Conservation (phyloP, 2,888 invertebrate genomes). For the Pollenia labialis region DNA sequence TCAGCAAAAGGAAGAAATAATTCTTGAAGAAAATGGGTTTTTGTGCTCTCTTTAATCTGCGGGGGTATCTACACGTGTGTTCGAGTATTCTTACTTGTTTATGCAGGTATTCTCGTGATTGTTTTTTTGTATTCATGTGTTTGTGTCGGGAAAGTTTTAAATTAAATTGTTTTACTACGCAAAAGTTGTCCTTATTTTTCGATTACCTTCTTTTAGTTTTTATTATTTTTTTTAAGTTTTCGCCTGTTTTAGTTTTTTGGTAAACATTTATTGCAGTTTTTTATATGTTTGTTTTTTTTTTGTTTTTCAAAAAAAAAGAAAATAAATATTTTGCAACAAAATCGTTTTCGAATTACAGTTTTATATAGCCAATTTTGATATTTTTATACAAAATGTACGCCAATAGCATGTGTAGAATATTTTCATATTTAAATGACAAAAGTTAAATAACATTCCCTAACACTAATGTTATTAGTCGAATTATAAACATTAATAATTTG, state of each 20-base stretch:
- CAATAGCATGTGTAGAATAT: no score
- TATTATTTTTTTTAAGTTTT: slow-evolving; percentile 39
- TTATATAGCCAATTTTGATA: no score
- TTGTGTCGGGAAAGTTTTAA: slow-evolving; percentile 74
- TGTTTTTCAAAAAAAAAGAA: no score
- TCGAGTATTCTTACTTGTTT: not conserved
- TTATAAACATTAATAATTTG: no score
- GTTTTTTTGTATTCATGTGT: slow-evolving; percentile 43
- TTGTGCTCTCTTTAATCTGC: not conserved
- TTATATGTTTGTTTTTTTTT: not conserved
- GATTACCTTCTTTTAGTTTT: slow-evolving; percentile 66
- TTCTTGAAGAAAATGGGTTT: no score
- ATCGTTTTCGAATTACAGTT: no score
- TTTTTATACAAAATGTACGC: no score
- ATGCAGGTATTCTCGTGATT: slow-evolving; percentile 20
- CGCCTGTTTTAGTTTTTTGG: slow-evolving; percentile 12
- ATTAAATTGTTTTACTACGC: slow-evolving; percentile 75
- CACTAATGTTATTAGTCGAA: not conserved
- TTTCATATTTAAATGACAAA: no score
- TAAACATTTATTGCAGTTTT: slow-evolving; percentile 34
- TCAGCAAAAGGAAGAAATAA: no score
- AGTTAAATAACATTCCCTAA: no score
- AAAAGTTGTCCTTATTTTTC: slow-evolving; percentile 72
- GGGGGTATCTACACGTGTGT: not conserved
- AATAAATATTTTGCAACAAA: not conserved